phyloP scores from a whole-genome alignment of 2,888 invertebrate genomes.

The Brachyopa scutellaris region DNA sequence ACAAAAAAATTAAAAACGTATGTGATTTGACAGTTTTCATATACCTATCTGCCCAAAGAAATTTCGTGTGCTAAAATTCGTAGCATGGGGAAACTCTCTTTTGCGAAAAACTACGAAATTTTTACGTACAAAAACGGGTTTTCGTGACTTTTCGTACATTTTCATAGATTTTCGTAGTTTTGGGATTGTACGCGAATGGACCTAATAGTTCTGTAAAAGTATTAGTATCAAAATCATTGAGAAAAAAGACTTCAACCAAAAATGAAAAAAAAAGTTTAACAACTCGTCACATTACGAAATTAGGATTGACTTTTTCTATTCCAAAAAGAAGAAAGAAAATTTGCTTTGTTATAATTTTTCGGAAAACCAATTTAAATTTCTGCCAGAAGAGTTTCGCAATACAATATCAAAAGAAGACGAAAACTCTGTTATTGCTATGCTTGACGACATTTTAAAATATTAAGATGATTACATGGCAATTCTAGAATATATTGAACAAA shows the following conservation, averaged over 20 bases:
- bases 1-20: no score
- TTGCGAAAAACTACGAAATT: no score
- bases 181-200: no score
- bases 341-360: neutral
- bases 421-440: neutral
- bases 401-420: neutral
- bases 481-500: neutral
- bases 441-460: neutral
- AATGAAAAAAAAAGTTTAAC: no score
- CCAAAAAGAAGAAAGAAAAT: neutral
- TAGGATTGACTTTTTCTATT: neutral
- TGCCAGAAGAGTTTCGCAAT: neutral
- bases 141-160: no score
- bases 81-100: no score
- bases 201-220: neutral
- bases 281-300: neutral
- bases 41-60: no score
- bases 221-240: neutral
- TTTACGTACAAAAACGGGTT: no score
- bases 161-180: no score
- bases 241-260: conserved; percentile 66
- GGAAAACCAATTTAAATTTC: neutral
- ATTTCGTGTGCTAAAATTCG: no score
- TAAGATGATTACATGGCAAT: neutral
- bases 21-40: no score